These are phyloP conservation scores for Hemichromis elongatus DNA, from an alignment of 2,113 vertebrate genomes.

Conservation along the genomic window DNA sequence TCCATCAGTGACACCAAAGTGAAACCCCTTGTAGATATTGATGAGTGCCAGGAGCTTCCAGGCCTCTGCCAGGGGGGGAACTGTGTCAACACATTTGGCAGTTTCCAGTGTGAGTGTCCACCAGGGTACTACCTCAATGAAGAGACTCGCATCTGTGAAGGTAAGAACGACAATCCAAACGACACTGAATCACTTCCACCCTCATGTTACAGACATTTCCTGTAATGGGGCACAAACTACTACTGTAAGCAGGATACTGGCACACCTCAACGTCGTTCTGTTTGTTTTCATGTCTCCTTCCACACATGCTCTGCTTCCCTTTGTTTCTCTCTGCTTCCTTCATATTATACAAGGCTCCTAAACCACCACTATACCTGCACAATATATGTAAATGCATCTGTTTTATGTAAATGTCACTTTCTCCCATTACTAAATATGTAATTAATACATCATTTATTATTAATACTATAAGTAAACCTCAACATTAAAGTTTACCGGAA, in stretches of 20 bases:
- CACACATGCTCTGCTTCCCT: too few species aligned
- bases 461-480: background rate
- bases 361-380: fast-evolving
- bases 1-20: too few species aligned
- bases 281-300: background rate
- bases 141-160: slow-evolving; percentile 86
- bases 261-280: background rate
- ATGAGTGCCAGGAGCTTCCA: slow-evolving; percentile 90
- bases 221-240: background rate
- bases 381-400: background rate
- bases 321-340: background rate
- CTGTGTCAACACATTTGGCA: slow-evolving; percentile 91
- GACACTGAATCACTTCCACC: background rate
- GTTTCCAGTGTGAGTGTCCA: slow-evolving; percentile 92
- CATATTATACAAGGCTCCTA: background rate
- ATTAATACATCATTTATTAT: background rate
- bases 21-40: too few species aligned
- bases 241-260: background rate
- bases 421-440: background rate
- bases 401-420: background rate
- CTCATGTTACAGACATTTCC: background rate
- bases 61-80: slow-evolving; percentile 89
- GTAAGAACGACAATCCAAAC: slow-evolving; percentile 62
- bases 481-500: too few species aligned
- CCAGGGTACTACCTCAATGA: slow-evolving; percentile 86